These are phyloP conservation scores for Scomber scombrus DNA, from an alignment of 2,113 vertebrate genomes.

Conservation along the genomic window DNA sequence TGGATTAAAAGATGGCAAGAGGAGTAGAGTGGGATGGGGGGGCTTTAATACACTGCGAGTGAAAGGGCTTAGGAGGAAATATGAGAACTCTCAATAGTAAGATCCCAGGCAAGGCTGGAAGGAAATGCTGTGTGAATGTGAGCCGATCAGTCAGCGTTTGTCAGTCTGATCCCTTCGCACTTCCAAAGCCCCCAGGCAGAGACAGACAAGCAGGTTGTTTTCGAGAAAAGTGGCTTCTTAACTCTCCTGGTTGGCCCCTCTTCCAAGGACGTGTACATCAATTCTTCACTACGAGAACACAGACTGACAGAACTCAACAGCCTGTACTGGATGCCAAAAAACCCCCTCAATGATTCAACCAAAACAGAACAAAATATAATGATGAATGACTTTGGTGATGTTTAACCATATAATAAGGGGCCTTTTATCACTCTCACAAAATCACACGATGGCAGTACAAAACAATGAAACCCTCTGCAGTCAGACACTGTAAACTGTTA, in stretches of 20 bases:
- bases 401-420: conserved; percentile 19
- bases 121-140: conserved; percentile 75
- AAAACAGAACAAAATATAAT: conserved; percentile 34
- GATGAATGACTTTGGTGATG: conserved; percentile 18
- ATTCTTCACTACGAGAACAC: conserved; percentile 27
- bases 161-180: conserved; percentile 76
- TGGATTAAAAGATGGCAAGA: conserved; percentile 79
- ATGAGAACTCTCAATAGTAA: conserved; percentile 80
- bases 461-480: conserved; percentile 51
- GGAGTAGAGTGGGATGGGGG: conserved; percentile 56
- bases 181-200: conserved; percentile 76
- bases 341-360: conserved; percentile 10
- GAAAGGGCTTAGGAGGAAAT: conserved; percentile 83
- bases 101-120: conserved; percentile 78
- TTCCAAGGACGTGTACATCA: conserved; percentile 56
- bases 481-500: conserved; percentile 50
- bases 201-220: conserved; percentile 72
- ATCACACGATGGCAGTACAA: conserved; percentile 32
- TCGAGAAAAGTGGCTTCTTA: conserved; percentile 71
- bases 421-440: conserved; percentile 38
- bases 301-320: conserved; percentile 34
- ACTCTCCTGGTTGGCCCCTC: conserved; percentile 51
- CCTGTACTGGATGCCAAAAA: conserved; percentile 16
- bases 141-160: conserved; percentile 82
- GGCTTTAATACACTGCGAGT: conserved; percentile 80